Base-by-base conservation (phyloP, 2,113 vertebrate species). In the Coptodon rendalli region DNA sequence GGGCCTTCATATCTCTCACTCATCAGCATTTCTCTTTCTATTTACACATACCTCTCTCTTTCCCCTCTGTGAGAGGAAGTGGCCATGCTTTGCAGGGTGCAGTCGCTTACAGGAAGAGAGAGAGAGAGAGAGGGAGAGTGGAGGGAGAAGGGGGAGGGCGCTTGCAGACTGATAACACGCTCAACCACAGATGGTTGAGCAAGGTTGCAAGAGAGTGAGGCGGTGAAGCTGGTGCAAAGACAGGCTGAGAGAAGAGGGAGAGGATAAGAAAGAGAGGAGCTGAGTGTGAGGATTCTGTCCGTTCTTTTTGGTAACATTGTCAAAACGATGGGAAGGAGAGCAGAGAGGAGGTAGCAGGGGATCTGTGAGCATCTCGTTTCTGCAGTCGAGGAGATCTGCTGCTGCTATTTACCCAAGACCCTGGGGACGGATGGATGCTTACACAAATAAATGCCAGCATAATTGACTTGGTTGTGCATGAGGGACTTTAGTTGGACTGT, bases 11-110 rank as follows among this genome's bases (percentile, higher is more conserved):
- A 81, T 86, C 94, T 86, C 81, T 86, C 76, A 31, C 68, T 94
- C 88, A 91, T 91, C 73, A 88, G 68, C 31, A 3, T 91, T 87
- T 89, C 80, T 87, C 86, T 90, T 56, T 89, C 95, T 88, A 57
- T 84, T 87, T 81, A 63, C 38, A 36, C 45, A 53, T 84, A 52
- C 19, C 66, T 86, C 76, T 82, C 53, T 83, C 73, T 84, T 38
- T 80, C 81, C 93, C 90, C 82, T 92, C 88, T 93, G 56, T 82
- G 89, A 97, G 97, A 98, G 98, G 98, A 99, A 98, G 97, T 97
- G 96, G 95, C 95, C 90, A 78, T 89, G 88, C 94, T 92, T 89
- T 95, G 95, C 87, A 82, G 92, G 14, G 91, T 90, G 90, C 91
- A 90, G 89, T 93, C 14, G 89, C 90, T 93, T 84, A 94, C 96